Evolutionary conservation across 1,140 invertebrate species (phyloP), one percentile per base, ranked within the genome.

Genomic region (Lepidotrigona ventralis): DNA sequence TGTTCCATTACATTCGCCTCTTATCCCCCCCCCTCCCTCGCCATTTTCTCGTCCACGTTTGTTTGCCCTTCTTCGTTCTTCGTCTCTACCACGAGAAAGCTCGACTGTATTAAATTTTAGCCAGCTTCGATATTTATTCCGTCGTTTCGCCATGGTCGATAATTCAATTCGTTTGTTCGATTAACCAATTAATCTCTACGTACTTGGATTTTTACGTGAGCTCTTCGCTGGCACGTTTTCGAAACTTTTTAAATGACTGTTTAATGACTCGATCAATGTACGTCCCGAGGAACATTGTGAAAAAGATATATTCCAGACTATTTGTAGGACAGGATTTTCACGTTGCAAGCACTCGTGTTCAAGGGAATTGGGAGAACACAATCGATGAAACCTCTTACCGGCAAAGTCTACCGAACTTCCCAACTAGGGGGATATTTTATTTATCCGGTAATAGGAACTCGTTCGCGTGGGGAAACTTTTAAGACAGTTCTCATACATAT

Each of bases 1-100:
- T 76, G 63, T 76, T 53, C 64, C 60, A 76, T 79, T 73, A 64
- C 19, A 46, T 33, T 70, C 39, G 2, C 3, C 29, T 12, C 58
- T 56, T 23, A 33, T 33, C 2, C 33, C 2, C 33, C 51, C n/a
- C n/a, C 53, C n/a, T 4, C 54, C 26, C 29, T 21, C 39, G 39
- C 39, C 39, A 39, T 39, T 33, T 60, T 11, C 33, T 29, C 53
- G 21, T 58, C 19, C 19, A 39, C 29, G 33, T 58, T 68, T 19
- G 19, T 53, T 54, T 29, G 11, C 29, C 21, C 53, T 33, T 66
- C 39, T n/a, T 39, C 26, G 3, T 39, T n/a, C 4, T 39, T n/a
- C 4, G n/a, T 23, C 15, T 68, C n/a, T 5, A 46, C 39, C 19
- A 46, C 69, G 21, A n/a, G 29, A 26, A 63, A 68, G 17, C 51